Base-by-base conservation (phyloP, 2,888 invertebrate genomes). In the Alloplasta piceator region DNA sequence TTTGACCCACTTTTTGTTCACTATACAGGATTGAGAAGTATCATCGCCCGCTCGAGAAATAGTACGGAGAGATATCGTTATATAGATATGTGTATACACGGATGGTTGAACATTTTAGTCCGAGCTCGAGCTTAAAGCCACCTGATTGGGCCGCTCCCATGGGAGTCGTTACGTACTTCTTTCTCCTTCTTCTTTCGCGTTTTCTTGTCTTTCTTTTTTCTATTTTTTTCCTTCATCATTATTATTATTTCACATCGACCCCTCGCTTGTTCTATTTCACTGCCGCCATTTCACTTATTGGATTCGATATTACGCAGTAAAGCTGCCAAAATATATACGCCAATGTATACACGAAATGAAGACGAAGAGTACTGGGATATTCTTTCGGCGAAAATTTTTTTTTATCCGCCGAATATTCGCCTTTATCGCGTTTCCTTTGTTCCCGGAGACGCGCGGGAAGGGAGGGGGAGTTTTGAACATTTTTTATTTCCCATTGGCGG, bases 111-210 rank as follows among this genome's bases (percentile, higher is more conserved):
- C 87, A 86, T 87, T 88, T 89, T 83, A 87, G 86, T 82, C 64
- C 64, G 78, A 50, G 81, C 77, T 77, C 63, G 82, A 80, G 81
- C 84, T 85, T 86, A 86, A 83, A 3, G 78, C 85, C 83, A 87
- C 87, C 88, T 91, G 90, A 91, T 91, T 90, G 91, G 91, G 86
- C 84, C 85, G 85, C 85, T 84, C 90, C 87, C 89, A 71, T 39
- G 88, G 88, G 91, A 89, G 89, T 88, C 89, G 89, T 91, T 89
- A 86, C 85, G 63, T 81, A 80, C 84, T 82, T 87, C 83, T 43
- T 66, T 60, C 82, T 86, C 82, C 55, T 78, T 70, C 55, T 78
- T 70, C 64, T 61, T 52, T 52, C 61, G 38, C 60, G 14, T 66
- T 60, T 75, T 56, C 26, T 72, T 41, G 80, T 75, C 84, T 75